These are phyloP conservation scores for Pheosia gnoma DNA, from an alignment of 2,888 invertebrate species.

Conservation along the genomic window DNA sequence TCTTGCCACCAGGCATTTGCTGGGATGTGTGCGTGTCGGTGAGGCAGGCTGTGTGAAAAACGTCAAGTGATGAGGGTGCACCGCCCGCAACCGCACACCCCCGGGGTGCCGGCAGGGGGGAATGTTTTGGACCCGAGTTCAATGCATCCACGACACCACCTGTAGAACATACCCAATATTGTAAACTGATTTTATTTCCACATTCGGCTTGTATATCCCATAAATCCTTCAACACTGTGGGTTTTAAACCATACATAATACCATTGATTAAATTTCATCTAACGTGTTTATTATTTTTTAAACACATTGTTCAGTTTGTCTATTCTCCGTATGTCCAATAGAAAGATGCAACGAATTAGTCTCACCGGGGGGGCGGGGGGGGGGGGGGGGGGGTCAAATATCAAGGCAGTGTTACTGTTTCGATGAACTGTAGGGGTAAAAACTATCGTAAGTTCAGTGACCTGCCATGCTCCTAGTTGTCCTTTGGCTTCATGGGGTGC, in stretches of 20 bases:
- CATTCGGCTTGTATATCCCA: too few relatives aligned
- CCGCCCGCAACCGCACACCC: constrained; percentile 30
- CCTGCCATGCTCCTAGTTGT: constrained; percentile 62
- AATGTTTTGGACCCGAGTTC: constrained; percentile 67
- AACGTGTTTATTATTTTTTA: too few relatives aligned
- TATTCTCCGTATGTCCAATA: too few relatives aligned
- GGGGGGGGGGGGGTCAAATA: constrained; percentile 39
- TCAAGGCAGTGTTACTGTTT: constrained; percentile 40
- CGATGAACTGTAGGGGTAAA: constrained; percentile 54
- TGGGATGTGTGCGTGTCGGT: constrained; percentile 45
- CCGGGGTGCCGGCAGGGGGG: constrained; percentile 46
- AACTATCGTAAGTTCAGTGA: constrained; percentile 71
- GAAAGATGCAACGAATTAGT: constrained; percentile 14
- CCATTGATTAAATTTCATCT: too few relatives aligned
- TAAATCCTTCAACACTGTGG: too few relatives aligned
- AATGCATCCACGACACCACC: constrained; percentile 64
- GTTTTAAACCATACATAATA: too few relatives aligned
- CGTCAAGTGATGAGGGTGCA: constrained; percentile 60
- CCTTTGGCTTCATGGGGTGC: constrained; percentile 77
- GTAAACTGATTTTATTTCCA: constrained; percentile 1
- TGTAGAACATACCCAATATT: constrained; percentile 41
- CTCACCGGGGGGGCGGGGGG: too few relatives aligned
- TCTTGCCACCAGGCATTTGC: constrained; percentile 56
- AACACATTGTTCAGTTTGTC: too few relatives aligned
- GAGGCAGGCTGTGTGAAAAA: constrained; percentile 55